Percentiles rank a stretch among this genome's conserved stretches.
Evolutionary conservation across 2,888 invertebrate species (phyloP).

Genomic region (Chesias legatella): DNA sequence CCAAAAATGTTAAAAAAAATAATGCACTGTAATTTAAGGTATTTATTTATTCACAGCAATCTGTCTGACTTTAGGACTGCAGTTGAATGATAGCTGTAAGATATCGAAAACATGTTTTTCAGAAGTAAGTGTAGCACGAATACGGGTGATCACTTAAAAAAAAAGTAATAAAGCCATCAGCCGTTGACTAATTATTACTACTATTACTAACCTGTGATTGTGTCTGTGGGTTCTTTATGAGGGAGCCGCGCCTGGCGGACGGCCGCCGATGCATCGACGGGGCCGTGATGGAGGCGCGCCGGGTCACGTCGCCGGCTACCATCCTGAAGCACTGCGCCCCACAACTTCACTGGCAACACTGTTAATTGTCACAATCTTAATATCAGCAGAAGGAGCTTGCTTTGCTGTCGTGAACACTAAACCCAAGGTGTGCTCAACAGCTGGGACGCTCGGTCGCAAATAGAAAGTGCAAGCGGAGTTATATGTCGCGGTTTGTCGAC

Average conservation of each 20-base stretch:
- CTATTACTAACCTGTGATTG: conserved; percentile 60
- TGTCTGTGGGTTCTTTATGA: conserved; percentile 77
- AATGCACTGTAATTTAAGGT: too few relatives aligned
- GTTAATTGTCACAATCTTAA: conserved; percentile 12
- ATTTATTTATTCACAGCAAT: too few relatives aligned
- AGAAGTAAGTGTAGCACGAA: too few relatives aligned
- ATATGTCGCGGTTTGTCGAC: conserved; percentile 59
- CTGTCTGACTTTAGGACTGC: too few relatives aligned
- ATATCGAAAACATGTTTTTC: too few relatives aligned
- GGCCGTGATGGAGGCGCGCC: conserved; percentile 74
- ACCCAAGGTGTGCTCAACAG: conserved; percentile 26
- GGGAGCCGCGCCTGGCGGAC: conserved; percentile 80
- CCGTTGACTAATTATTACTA: too few relatives aligned
- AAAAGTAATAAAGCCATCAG: too few relatives aligned
- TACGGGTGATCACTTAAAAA: too few relatives aligned
- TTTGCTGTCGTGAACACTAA: conserved; percentile 9
- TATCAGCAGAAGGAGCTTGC: conserved; percentile 2
- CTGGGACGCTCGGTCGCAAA: conserved; percentile 53
- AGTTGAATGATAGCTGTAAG: too few relatives aligned
- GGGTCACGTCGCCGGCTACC: conserved; percentile 75
- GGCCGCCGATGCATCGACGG: conserved; percentile 77
- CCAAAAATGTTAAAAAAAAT: too few relatives aligned
- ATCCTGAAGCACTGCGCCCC: conserved; percentile 39
- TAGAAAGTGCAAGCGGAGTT: conserved; percentile 68
- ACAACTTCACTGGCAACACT: conserved; percentile 37